A percentile compares a stretch with the other conserved stretches of the same genome.
These are phyloP conservation scores for Ochropleura leucogaster DNA, from an alignment of 2,888 invertebrate genomes.

Conservation along the genomic window DNA sequence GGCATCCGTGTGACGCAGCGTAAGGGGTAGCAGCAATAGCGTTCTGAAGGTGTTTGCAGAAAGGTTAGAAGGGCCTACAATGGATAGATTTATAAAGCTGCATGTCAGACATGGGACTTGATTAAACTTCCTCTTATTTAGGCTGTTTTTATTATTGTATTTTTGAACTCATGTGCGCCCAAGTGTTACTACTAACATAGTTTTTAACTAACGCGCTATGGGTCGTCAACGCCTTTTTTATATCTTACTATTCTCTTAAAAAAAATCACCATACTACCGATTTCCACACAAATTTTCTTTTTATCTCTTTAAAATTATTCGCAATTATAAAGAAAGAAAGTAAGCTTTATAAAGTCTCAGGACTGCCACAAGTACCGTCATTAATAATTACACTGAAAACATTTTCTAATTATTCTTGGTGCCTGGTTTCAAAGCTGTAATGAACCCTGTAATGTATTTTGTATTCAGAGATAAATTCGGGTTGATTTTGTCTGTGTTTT, in stretches of 20 bases:
- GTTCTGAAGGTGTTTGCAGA: too few relatives aligned
- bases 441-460: constrained; percentile 20
- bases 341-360: constrained; percentile 25
- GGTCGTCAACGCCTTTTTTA: neutral
- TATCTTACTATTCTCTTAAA: neutral
- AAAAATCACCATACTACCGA: neutral
- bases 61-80: too few relatives aligned
- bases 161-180: too few relatives aligned
- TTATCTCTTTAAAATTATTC: constrained; percentile 5
- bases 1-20: too few relatives aligned
- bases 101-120: too few relatives aligned
- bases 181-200: too few relatives aligned
- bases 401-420: constrained; percentile 46
- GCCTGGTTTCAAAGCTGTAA: constrained; percentile 38
- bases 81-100: too few relatives aligned
- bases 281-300: neutral
- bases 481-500: constrained; percentile 17
- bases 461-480: constrained; percentile 18
- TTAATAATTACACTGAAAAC: constrained; percentile 42
- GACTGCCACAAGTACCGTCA: constrained; percentile 16
- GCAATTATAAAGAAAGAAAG: neutral
- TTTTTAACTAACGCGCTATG: too few relatives aligned
- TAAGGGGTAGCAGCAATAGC: too few relatives aligned
- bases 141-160: too few relatives aligned
- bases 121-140: too few relatives aligned